Percentiles rank a stretch among this genome's conserved stretches.
Evolutionary conservation across 1,140 invertebrate genomes (phyloP).

Genomic region (Scaptomyza montana): DNA sequence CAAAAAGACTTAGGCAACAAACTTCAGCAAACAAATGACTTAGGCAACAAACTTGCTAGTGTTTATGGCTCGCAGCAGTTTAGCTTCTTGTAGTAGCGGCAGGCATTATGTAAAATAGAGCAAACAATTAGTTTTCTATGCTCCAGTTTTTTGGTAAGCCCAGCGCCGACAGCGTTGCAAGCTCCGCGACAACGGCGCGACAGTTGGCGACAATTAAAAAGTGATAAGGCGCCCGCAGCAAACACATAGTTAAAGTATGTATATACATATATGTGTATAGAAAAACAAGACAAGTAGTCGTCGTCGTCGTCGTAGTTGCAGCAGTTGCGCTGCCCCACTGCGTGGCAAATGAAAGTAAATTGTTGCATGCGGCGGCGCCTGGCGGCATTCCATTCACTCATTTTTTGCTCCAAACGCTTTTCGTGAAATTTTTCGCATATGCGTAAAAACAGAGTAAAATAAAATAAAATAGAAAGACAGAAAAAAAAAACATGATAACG

Average conservation of each 20-base stretch:
- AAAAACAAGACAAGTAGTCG: slow-evolving; percentile 15
- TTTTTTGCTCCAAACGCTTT: slow-evolving; percentile 20
- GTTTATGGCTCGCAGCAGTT: slow-evolving; percentile 22
- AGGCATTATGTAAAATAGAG: slow-evolving; percentile 81
- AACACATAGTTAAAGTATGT: too few relatives aligned
- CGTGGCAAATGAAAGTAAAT: slow-evolving; percentile 75
- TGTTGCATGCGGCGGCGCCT: slow-evolving; percentile 54
- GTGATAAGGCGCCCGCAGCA: slow-evolving; percentile 68
- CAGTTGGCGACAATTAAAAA: slow-evolving; percentile 65
- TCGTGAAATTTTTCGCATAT: slow-evolving; percentile 69
- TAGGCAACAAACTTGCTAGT: slow-evolving; percentile 54
- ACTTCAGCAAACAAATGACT: slow-evolving; percentile 66
- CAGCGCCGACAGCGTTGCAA: slow-evolving; percentile 12
- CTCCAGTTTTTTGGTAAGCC: slow-evolving; percentile 63
- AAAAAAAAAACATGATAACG: slow-evolving; percentile 38
- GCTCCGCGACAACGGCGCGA: slow-evolving; percentile 27
- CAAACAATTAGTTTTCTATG: slow-evolving; percentile 82
- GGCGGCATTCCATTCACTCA: slow-evolving; percentile 71
- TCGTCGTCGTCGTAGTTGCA: not conserved
- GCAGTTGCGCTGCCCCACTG: slow-evolving; percentile 16
- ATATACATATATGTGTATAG: not conserved
- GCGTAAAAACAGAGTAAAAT: slow-evolving; percentile 42
- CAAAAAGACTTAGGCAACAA: slow-evolving; percentile 70
- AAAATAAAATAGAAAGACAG: not conserved
- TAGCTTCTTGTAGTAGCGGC: slow-evolving; percentile 18